Evolutionary conservation across 1,140 invertebrate genomes (phyloP), one percentile per base, ranked within the genome.

Genomic region (Dreissena rostriformis): DNA sequence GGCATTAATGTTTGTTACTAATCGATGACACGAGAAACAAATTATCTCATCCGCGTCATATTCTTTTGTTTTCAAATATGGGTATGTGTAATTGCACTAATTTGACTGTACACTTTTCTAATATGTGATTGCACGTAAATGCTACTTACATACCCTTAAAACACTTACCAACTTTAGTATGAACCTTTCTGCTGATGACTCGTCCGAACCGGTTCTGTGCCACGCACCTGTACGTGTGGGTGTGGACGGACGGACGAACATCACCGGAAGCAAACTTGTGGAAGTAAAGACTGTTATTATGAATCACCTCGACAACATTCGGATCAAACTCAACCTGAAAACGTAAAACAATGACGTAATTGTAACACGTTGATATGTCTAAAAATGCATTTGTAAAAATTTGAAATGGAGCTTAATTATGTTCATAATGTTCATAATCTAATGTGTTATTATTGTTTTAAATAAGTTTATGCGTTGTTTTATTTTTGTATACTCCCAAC

Each of bases 251-350:
- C 93, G 98, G 97, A 65, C 96, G 95, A 92, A 98, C 98, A 92
- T 98, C 97, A 92, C 97, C 96, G 53, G 97, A 97, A 71, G 97
- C 95, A 95, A 98, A 99, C 14, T 97, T 97, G 67, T 97, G 97
- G 92, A 99, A 98, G 52, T 98, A 97, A 84, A 99, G 94, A 90
- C 98, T 98, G 90, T 98, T 97, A 93, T 99, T 97, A 76, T 96
- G 95, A 89, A 97, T 94, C 85, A 96, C 95, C 88, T 96, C 94
- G 6, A 97, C 94, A 53, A 98, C 94, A 89, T 97, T 97, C 87
- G 97, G 96, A 73, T 98, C 96, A 91, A 98, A 97, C 67, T 96
- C 97, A 77, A 98, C 97, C 81, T 97, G 96, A 85, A 96, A 96
- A 51, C 2, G 51, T 51, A 29, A 11, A 6, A 24, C 4, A 24